Evolutionary conservation across 1,140 invertebrate species (phyloP).

Genomic region (Bacillus rossius): DNA sequence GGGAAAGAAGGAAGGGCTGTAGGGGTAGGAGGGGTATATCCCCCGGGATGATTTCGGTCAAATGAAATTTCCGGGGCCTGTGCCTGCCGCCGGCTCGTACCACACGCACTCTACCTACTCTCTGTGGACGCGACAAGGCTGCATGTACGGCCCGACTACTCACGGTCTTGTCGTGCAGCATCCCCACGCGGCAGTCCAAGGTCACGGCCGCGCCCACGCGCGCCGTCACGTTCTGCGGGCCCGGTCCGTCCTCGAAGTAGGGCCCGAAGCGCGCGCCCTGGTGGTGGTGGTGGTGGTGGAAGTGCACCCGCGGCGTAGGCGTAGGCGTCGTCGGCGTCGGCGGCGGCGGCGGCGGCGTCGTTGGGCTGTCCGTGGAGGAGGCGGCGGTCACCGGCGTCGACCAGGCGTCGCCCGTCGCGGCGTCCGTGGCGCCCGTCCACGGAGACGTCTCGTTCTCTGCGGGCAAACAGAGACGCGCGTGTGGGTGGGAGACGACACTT

Average conservation of each 20-base stretch:
- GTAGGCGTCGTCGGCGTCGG: neutral
- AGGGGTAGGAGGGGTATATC: too few species aligned
- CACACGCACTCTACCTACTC: too few species aligned
- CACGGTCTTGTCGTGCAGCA: slow-evolving; percentile 49
- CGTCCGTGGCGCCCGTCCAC: neutral
- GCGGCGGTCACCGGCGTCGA: neutral
- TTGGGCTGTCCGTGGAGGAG: neutral
- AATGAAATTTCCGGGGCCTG: too few species aligned
- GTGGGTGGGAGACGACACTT: too few species aligned
- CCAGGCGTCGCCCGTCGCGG: neutral
- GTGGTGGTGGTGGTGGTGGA: slow-evolving; percentile 10
- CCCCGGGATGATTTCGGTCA: too few species aligned
- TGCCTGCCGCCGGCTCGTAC: too few species aligned
- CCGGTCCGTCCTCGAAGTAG: slow-evolving; percentile 65
- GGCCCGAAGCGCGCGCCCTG: slow-evolving; percentile 53
- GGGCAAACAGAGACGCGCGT: too few species aligned
- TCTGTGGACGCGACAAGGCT: too few species aligned
- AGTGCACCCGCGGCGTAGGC: neutral
- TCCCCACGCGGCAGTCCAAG: slow-evolving; percentile 48
- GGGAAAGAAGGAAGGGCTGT: too few species aligned
- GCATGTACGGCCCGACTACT: too few species aligned
- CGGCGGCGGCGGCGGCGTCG: neutral
- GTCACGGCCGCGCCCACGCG: slow-evolving; percentile 47
- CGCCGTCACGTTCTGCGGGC: slow-evolving; percentile 45
- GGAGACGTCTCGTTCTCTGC: neutral